A percentile compares a stretch with the other conserved stretches of the same genome.
Evolutionary conservation across 2,113 vertebrate genomes (phyloP).

Genomic region (Isurus oxyrinchus): DNA sequence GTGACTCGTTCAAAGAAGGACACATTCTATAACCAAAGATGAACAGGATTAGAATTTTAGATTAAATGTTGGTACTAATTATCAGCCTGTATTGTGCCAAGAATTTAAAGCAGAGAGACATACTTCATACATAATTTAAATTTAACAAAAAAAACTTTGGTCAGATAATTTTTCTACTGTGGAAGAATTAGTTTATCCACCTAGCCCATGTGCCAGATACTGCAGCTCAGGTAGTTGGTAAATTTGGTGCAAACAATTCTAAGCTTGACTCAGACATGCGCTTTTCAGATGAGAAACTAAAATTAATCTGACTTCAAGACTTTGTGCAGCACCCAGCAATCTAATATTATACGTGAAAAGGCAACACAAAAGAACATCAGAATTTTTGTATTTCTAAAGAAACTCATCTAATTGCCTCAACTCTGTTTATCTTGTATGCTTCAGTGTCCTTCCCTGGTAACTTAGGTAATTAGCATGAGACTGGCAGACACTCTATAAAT

Average conservation of each 20-base stretch:
- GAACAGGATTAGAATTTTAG: background rate
- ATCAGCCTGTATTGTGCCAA: background rate
- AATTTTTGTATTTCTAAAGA: background rate
- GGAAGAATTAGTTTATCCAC: background rate
- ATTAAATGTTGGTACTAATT: background rate
- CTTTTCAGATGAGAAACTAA: background rate
- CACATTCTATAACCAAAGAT: background rate
- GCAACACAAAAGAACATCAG: background rate
- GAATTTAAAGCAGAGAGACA: background rate
- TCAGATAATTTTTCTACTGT: background rate
- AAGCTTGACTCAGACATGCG: background rate
- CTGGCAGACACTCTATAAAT: background rate
- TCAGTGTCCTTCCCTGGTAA: background rate
- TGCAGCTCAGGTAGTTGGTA: background rate
- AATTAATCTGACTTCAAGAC: background rate
- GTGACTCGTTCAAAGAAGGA: background rate
- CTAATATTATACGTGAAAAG: background rate
- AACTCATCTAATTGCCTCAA: background rate
- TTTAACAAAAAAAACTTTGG: background rate
- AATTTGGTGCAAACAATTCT: background rate
- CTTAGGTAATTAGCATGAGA: background rate
- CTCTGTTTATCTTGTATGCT: too few relatives aligned
- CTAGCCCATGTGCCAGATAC: background rate
- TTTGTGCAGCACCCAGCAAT: background rate
- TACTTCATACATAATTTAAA: background rate